Percentiles rank a stretch among this genome's conserved stretches.
Conservation (phyloP, 2,797 vertebrate genomes). For the Masticophis lateralis region DNA sequence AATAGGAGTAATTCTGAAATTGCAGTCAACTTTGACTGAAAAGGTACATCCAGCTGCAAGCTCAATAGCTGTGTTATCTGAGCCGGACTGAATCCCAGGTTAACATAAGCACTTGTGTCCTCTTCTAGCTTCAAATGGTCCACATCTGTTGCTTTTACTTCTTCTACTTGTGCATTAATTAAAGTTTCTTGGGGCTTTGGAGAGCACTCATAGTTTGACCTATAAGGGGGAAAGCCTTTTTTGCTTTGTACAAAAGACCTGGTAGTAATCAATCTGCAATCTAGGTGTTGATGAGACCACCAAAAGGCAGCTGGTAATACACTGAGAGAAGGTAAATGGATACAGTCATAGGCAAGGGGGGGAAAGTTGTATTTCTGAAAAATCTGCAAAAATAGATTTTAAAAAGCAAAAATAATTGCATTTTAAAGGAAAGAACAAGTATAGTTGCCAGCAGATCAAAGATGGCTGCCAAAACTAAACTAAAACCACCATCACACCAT, state of each 20-base stretch:
- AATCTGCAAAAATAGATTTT: constrained; percentile 35
- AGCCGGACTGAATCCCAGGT: constrained; percentile 80
- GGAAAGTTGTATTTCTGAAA: background rate
- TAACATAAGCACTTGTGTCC: constrained; percentile 60
- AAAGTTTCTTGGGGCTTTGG: background rate
- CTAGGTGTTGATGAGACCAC: background rate
- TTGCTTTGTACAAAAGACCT: background rate
- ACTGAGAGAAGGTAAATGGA: background rate
- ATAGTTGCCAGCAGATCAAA: background rate
- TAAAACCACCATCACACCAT: background rate
- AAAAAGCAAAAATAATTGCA: background rate
- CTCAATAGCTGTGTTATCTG: constrained; percentile 67
- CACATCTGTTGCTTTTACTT: background rate
- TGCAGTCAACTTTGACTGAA: constrained; percentile 52
- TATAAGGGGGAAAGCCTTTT: background rate
- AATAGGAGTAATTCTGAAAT: constrained; percentile 75
- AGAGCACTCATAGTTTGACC: background rate
- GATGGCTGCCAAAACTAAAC: background rate
- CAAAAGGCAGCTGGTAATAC: background rate
- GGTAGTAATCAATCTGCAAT: background rate
- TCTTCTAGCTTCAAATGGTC: background rate
- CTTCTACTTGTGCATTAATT: background rate
- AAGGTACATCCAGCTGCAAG: constrained; percentile 34
- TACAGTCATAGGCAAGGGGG: background rate
- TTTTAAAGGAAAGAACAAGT: background rate